These are phyloP conservation scores for Neosilurus mollespiculum DNA, from an alignment of 2,797 vertebrate species.

Conservation along the genomic window DNA sequence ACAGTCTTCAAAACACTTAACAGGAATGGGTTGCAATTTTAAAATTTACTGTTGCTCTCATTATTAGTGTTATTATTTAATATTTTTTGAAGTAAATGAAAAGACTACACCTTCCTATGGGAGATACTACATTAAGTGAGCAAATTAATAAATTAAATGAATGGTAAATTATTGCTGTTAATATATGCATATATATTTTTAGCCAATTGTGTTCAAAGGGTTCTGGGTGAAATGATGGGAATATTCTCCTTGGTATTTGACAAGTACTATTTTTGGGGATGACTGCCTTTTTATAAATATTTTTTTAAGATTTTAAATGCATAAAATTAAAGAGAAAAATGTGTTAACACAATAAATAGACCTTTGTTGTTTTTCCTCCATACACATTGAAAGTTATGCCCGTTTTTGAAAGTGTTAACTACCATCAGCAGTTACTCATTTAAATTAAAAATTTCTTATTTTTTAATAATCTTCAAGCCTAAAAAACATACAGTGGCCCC, in stretches of 20 bases:
- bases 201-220: slow-evolving; percentile 81
- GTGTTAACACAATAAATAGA: slow-evolving; percentile 84
- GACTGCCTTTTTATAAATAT: slow-evolving; percentile 82
- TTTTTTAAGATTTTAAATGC: slow-evolving; percentile 83
- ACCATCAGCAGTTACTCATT: slow-evolving; percentile 54
- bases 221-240: slow-evolving; percentile 74
- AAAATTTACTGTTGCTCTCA: slow-evolving; percentile 65
- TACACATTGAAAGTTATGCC: slow-evolving; percentile 71
- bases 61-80: slow-evolving; percentile 90
- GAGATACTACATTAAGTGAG: slow-evolving; percentile 80
- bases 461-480: no score
- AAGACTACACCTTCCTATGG: slow-evolving; percentile 83
- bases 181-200: slow-evolving; percentile 74
- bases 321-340: slow-evolving; percentile 72
- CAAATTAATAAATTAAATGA: slow-evolving; percentile 81
- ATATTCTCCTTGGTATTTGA: slow-evolving; percentile 77
- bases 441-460: slow-evolving; percentile 26
- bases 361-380: slow-evolving; percentile 68
- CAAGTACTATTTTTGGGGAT: slow-evolving; percentile 79
- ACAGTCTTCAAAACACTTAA: slow-evolving; percentile 60
- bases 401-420: slow-evolving; percentile 69
- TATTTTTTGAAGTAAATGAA: slow-evolving; percentile 86
- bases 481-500: slow-evolving; percentile 52
- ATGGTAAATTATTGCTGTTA: slow-evolving; percentile 86
- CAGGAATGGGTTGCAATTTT: slow-evolving; percentile 73